A percentile compares a stretch with the other conserved stretches of the same genome.
Evolutionary conservation across 2,888 invertebrate genomes (phyloP).

Genomic region (Adelphocoris suturalis): DNA sequence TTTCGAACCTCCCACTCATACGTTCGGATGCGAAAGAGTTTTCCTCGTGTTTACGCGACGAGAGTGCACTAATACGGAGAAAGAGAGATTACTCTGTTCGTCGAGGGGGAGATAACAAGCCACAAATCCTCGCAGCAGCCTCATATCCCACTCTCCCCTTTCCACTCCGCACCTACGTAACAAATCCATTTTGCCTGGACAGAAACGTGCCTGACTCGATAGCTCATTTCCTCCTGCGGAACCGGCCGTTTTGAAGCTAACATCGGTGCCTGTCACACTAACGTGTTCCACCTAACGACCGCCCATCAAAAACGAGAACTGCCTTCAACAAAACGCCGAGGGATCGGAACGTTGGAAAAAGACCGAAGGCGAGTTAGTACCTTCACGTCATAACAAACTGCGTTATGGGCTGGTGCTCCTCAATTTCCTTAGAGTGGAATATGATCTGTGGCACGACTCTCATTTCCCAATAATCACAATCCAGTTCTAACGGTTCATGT

Average conservation of each 20-base stretch:
- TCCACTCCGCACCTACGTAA: background rate
- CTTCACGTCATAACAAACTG: background rate
- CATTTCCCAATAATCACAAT: background rate
- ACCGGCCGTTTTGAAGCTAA: background rate
- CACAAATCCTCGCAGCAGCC: slow-evolving; percentile 1
- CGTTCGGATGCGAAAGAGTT: background rate
- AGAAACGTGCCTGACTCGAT: background rate
- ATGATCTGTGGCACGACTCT: background rate
- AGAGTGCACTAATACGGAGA: background rate
- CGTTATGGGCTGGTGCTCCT: background rate
- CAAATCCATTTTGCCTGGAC: slow-evolving; percentile 35
- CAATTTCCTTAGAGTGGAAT: background rate
- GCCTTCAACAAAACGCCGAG: background rate
- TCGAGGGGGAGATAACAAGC: slow-evolving; percentile 1
- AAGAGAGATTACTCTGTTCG: slow-evolving; percentile 35
- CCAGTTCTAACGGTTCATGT: too few relatives aligned
- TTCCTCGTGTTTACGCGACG: background rate
- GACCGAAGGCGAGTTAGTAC: background rate
- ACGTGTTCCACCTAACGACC: slow-evolving; percentile 25
- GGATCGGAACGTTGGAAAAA: background rate
- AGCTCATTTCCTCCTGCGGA: slow-evolving; percentile 26
- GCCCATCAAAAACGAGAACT: slow-evolving; percentile 18
- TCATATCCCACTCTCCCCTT: background rate
- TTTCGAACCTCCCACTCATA: background rate
- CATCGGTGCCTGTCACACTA: slow-evolving; percentile 12